phyloP scores from a whole-genome alignment of 2,888 invertebrate genomes.

The Gari tellinella region DNA sequence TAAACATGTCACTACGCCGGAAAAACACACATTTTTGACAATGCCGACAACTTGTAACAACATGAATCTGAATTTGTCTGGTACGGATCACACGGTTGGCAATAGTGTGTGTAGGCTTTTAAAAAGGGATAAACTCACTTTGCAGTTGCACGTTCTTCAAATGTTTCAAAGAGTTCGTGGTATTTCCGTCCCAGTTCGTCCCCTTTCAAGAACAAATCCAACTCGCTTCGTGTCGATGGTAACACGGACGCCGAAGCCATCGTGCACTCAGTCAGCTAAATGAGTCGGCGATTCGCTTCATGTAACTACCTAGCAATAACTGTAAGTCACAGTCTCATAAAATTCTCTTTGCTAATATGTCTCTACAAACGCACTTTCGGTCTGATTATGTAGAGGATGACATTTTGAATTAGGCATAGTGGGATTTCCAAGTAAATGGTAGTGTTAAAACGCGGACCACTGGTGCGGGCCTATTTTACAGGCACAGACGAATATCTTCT shows the following conservation, averaged over 20 bases:
- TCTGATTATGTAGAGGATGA: constrained; percentile 40
- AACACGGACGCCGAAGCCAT: constrained; percentile 71
- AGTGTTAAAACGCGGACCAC: not conserved
- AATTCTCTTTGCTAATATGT: too few relatives aligned
- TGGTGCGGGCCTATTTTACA: not conserved
- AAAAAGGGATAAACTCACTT: constrained; percentile 60
- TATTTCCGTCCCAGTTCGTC: constrained; percentile 72
- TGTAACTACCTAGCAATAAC: too few relatives aligned
- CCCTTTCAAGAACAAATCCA: constrained; percentile 73
- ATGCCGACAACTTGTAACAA: too few relatives aligned
- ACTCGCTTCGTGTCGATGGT: constrained; percentile 72
- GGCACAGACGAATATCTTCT: too few relatives aligned
- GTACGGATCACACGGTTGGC: too few relatives aligned
- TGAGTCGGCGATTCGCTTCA: too few relatives aligned
- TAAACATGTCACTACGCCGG: too few relatives aligned
- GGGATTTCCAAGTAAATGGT: constrained; percentile 32
- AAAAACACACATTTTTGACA: too few relatives aligned
- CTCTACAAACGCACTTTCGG: constrained; percentile 16
- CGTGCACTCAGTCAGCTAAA: not conserved
- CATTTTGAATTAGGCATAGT: constrained; percentile 55
- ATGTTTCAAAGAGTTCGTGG: constrained; percentile 72
- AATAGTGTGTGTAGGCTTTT: too few relatives aligned
- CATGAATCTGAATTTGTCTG: too few relatives aligned
- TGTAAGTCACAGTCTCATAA: too few relatives aligned
- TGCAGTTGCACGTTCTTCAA: constrained; percentile 57